Percentiles rank a stretch among this genome's conserved stretches.
These are phyloP conservation scores for Pseudomugil tenellus DNA, from an alignment of 2,797 vertebrate genomes.

Conservation along the genomic window DNA sequence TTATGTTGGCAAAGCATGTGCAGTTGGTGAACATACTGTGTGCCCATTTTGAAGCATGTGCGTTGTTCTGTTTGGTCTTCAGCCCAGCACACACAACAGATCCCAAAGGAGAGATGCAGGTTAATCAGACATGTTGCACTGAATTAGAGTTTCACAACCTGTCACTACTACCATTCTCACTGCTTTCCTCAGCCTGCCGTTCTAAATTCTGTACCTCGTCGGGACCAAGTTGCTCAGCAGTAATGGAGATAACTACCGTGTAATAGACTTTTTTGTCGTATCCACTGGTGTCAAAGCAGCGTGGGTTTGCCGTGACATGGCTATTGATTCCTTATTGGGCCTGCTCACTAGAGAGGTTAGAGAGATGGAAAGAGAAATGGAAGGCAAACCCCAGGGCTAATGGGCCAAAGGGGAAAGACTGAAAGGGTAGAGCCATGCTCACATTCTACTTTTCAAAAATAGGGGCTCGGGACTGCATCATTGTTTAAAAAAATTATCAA, in stretches of 20 bases:
- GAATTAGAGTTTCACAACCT: constrained; percentile 67
- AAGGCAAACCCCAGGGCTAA: constrained; percentile 50
- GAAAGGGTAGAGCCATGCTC: constrained; percentile 36
- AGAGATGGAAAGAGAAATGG: constrained; percentile 46
- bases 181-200: constrained; percentile 54
- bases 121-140: constrained; percentile 78
- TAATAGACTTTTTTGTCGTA: constrained; percentile 78
- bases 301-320: constrained; percentile 68
- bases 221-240: constrained; percentile 58
- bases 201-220: constrained; percentile 39
- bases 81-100: constrained; percentile 32
- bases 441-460: constrained; percentile 36
- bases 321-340: constrained; percentile 79
- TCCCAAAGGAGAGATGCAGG: constrained; percentile 67
- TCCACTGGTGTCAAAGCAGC: constrained; percentile 69
- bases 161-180: constrained; percentile 47
- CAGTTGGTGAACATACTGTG: constrained; percentile 1
- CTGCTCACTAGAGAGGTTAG: constrained; percentile 55
- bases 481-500: constrained; percentile 69
- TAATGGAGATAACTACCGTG: constrained; percentile 73
- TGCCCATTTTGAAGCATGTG: constrained; percentile 17
- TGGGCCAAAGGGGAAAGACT: constrained; percentile 51
- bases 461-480: constrained; percentile 41
- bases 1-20: constrained; percentile 3
- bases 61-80: constrained; percentile 29